Percentiles rank a stretch among this genome's conserved stretches.
Conservation (phyloP, 2,113 vertebrate genomes). For the Tyrannus savana region DNA sequence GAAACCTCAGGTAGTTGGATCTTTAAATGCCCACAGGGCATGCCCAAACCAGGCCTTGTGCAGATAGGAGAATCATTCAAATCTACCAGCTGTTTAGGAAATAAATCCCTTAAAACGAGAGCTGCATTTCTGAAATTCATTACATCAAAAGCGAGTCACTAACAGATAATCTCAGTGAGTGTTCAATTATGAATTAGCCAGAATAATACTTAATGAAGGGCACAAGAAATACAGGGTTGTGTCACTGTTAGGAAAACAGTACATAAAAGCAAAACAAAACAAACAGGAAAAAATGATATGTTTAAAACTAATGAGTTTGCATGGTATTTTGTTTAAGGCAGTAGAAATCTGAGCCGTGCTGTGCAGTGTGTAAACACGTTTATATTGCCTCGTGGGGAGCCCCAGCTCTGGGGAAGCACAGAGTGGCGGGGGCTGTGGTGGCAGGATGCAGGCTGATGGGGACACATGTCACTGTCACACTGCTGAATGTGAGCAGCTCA, state of each 20-base stretch:
- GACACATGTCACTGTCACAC: not conserved
- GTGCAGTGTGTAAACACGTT: not conserved
- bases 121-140: not conserved
- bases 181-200: constrained; percentile 23
- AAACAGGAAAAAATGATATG: not conserved
- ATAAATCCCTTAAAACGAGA: constrained; percentile 7
- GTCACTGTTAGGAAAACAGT: not conserved
- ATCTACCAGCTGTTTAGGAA: not conserved
- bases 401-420: accelerated
- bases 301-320: not conserved
- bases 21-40: not conserved
- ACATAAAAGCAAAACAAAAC: not conserved
- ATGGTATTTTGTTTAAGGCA: not conserved
- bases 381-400: not conserved
- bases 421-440: not conserved
- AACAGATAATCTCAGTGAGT: constrained; percentile 26
- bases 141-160: not conserved
- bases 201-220: not conserved
- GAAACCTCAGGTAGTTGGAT: not conserved
- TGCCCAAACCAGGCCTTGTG: not conserved
- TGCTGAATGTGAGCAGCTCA: not conserved
- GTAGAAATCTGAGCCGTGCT: not conserved
- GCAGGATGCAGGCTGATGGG: not conserved
- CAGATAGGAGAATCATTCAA: not conserved
- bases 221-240: not conserved